Evolutionary conservation across 2,888 invertebrate genomes (phyloP).

Genomic region (Lottia scabra): DNA sequence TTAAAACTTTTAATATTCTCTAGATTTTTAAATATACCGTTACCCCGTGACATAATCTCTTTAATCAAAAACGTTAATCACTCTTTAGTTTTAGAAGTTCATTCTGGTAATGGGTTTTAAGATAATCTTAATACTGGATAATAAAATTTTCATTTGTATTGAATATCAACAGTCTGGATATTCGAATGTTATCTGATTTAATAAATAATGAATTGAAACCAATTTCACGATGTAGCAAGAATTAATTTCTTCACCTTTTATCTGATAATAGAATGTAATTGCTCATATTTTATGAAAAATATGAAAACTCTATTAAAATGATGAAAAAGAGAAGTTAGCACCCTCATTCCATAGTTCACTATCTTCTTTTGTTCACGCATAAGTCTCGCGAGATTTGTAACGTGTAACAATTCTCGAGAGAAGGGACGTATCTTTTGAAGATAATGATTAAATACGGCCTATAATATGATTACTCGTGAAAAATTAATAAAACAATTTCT

Average conservation of each 20-base stretch:
- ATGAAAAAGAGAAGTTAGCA: slow-evolving; percentile 10
- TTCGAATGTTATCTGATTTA: neutral
- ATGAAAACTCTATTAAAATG: neutral
- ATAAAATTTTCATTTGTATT: too few species aligned
- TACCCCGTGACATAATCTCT: too few species aligned
- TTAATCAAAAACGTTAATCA: too few species aligned
- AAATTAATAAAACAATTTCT: slow-evolving; percentile 36
- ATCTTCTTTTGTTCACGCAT: neutral
- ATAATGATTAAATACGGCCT: neutral
- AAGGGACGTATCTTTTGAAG: neutral
- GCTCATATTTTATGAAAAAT: slow-evolving; percentile 5
- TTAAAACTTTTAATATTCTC: too few species aligned
- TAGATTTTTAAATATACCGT: too few species aligned
- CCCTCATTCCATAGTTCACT: neutral
- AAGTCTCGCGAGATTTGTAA: neutral
- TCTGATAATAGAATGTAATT: neutral
- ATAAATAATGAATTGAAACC: neutral
- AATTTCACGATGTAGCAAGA: neutral
- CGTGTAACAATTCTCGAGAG: neutral
- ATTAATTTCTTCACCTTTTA: slow-evolving; percentile 6
- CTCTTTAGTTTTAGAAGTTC: too few species aligned
- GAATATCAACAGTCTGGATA: neutral
- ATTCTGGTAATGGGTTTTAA: too few species aligned
- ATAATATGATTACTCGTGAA: slow-evolving; percentile 42
- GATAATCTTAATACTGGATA: too few species aligned